phyloP scores from a whole-genome alignment of 2,888 invertebrate genomes.

The Agapetus fuscipes region DNA sequence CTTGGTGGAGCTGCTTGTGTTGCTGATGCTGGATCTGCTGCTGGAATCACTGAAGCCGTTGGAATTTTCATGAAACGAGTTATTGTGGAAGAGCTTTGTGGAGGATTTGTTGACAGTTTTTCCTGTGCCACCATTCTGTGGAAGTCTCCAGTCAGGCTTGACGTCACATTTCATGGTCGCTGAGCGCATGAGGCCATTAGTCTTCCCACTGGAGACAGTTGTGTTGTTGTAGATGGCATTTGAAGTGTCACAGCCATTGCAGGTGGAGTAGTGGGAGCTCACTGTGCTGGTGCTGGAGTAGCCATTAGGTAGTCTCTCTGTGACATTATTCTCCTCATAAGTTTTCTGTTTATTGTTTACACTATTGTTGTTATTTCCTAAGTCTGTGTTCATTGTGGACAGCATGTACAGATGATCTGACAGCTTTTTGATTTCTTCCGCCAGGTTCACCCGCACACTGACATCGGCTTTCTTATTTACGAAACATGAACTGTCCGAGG shows the following conservation, averaged over 20 bases:
- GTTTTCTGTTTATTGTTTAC: conserved; percentile 33
- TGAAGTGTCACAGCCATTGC: conserved; percentile 26
- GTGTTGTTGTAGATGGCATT: conserved; percentile 23
- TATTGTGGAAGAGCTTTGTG: not conserved
- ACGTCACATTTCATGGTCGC: conserved; percentile 25
- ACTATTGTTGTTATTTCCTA: conserved; percentile 32
- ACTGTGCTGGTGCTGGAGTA: conserved; percentile 25
- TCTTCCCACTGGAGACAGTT: conserved; percentile 18
- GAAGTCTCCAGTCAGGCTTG: not conserved
- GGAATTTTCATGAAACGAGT: not conserved
- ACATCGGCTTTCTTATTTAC: conserved; percentile 52
- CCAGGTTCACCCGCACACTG: conserved; percentile 57
- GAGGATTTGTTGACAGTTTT: not conserved
- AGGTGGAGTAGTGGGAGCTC: conserved; percentile 34
- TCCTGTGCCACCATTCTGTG: not conserved
- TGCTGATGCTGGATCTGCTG: not conserved
- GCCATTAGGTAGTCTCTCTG: conserved; percentile 36
- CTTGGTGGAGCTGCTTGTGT: not conserved
- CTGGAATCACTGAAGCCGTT: too few species aligned
- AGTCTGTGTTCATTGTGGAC: conserved; percentile 54
- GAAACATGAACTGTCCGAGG: conserved; percentile 68
- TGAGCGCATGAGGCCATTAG: conserved; percentile 32
- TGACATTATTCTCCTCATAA: conserved; percentile 28
- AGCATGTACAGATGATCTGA: conserved; percentile 68
- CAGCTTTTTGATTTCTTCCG: conserved; percentile 74